Evolutionary conservation across 2,797 vertebrate genomes (phyloP), one percentile per base, ranked within the genome.

Genomic region (Orestias chungarensis): DNA sequence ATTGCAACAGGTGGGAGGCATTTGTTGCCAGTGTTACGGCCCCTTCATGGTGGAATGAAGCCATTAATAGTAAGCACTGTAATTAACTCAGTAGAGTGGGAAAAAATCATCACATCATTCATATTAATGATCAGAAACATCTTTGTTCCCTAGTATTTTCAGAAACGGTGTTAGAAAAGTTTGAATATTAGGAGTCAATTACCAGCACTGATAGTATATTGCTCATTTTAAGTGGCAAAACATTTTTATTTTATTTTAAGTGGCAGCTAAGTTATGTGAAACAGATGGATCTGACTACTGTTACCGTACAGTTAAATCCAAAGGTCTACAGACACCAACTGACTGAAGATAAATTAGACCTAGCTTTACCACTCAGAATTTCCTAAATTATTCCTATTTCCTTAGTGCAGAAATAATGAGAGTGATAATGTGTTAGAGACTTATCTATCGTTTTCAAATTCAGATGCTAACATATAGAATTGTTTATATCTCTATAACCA

Each of bases 61-160:
- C 68, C 70, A 67, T 84, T 85, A 73, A 84, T 66, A 46, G 46
- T 62, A 69, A 87, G 68, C 68, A 71, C 55, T 77, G 74, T 71
- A 23, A 86, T 85, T 77, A 78, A 72, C 52, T 40, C 29, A 66
- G 61, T 23, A 46, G n/a, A 69, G 31, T 42, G 31, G 84, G 64
- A 25, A 29, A 55, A 64, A 62, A 10, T 0, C 40, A 18, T 70
- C 29, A 12, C 43, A 59, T 66, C 31, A n/a, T 8, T 68, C n/a
- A 31, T 42, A 52, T 77, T 35, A 57, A 42, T 69, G 25, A 44
- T 57, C 42, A 12, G 20, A 44, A 42, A 20, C 25, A 55, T 43
- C 25, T 69, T 55, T 55, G 50, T 69, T 40, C 18, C 18, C 1
- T 42, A 12, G 10, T 42, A 69, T 42, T 69, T 57, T 43, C 14